These are phyloP conservation scores for Cyanocitta stelleri DNA, from an alignment of 2,113 vertebrate species.

Conservation along the genomic window DNA sequence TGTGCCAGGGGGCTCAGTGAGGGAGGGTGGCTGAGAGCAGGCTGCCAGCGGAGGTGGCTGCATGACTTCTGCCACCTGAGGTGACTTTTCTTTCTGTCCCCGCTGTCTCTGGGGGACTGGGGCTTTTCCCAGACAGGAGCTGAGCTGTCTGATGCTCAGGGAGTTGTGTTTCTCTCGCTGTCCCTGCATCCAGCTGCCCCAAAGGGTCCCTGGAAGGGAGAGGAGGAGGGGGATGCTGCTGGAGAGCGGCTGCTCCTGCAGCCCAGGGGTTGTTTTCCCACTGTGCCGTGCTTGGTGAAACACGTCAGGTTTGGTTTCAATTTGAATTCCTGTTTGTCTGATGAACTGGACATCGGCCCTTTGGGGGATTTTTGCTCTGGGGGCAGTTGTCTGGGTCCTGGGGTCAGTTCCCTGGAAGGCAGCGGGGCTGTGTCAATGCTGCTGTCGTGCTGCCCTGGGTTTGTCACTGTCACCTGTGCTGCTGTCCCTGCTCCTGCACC, in stretches of 20 bases:
- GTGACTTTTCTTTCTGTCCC: not conserved
- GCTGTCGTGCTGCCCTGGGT: not conserved
- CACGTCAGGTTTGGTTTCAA: not conserved
- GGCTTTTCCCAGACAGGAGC: not conserved
- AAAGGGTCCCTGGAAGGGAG: not conserved
- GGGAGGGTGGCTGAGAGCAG: not conserved
- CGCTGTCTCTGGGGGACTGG: not conserved
- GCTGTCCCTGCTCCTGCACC: not conserved
- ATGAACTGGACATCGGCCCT: fast-evolving
- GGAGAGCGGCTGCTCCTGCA: not conserved
- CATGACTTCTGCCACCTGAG: fast-evolving
- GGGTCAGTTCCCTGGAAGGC: not conserved
- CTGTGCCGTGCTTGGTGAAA: not conserved
- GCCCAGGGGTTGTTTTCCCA: not conserved
- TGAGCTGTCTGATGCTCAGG: not conserved
- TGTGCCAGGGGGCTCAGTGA: fast-evolving
- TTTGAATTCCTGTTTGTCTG: not conserved
- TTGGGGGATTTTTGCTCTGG: not conserved
- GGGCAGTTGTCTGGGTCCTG: not conserved
- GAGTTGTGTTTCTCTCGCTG: not conserved
- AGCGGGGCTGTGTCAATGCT: fast-evolving
- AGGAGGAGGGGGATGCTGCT: not conserved
- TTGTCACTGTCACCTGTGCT: not conserved
- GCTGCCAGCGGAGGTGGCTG: not conserved
- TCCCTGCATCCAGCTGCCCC: not conserved